A percentile compares a stretch with the other conserved stretches of the same genome.
These are phyloP conservation scores for Thoracochromis brauschi DNA, from an alignment of 2,113 vertebrate species.

Conservation along the genomic window DNA sequence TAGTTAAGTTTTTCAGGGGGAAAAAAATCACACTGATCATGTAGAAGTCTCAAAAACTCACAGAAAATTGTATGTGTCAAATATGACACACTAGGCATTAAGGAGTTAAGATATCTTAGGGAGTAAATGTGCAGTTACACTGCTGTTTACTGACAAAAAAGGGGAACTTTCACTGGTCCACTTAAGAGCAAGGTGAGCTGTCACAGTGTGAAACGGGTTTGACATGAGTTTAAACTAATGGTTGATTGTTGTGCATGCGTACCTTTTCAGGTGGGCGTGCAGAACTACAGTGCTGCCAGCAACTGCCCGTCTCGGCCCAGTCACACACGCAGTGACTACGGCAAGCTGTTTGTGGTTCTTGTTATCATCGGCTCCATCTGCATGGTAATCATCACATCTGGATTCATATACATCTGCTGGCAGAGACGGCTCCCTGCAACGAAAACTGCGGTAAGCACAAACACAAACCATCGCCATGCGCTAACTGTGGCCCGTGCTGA, in stretches of 20 bases:
- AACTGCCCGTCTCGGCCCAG: conserved; percentile 81
- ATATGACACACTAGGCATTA: not conserved
- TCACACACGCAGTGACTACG: conserved; percentile 88
- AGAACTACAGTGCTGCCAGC: conserved; percentile 81
- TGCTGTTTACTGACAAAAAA: not conserved
- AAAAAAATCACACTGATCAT: not conserved
- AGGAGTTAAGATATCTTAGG: not conserved
- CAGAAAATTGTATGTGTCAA: not conserved
- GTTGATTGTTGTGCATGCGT: not conserved
- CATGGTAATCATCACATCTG: conserved; percentile 87
- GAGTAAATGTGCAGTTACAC: not conserved
- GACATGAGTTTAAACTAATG: not conserved
- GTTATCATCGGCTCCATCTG: conserved; percentile 94
- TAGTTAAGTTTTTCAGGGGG: not conserved
- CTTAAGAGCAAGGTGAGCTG: not conserved
- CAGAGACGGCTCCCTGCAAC: conserved; percentile 85
- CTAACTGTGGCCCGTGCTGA: not conserved
- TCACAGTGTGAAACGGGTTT: not conserved
- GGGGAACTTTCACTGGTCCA: not conserved
- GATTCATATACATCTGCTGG: conserved; percentile 96
- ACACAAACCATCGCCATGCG: not conserved
- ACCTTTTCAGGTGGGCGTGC: conserved; percentile 80
- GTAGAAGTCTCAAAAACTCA: not conserved
- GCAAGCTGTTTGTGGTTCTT: conserved; percentile 91
- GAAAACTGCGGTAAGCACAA: conserved; percentile 82